phyloP scores from a whole-genome alignment of 2,888 invertebrate genomes.

The Leptothorax acervorum region DNA sequence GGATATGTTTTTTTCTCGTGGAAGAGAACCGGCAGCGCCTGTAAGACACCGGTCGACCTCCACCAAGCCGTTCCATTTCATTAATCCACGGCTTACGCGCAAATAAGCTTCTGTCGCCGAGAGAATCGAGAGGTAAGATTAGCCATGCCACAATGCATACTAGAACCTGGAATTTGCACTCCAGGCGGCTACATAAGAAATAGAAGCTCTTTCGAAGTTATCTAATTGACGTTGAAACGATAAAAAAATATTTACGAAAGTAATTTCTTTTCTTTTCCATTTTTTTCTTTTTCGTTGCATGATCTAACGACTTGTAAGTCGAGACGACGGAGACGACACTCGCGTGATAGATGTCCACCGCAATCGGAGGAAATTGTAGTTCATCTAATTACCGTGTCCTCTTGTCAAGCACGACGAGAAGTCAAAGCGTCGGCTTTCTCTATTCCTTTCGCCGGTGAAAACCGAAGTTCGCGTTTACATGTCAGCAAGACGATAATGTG shows the following conservation, averaged over 20 bases:
- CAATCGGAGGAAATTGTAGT: slow-evolving; percentile 44
- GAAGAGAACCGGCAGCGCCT: slow-evolving; percentile 31
- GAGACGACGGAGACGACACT: neutral
- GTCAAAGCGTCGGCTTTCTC: slow-evolving; percentile 55
- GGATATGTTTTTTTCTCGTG: neutral
- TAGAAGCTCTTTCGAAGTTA: neutral
- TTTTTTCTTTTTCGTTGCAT: neutral
- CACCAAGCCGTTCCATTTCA: slow-evolving; percentile 40
- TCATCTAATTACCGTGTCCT: slow-evolving; percentile 51
- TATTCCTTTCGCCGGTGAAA: slow-evolving; percentile 55
- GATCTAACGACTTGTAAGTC: neutral
- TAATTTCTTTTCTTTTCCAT: neutral
- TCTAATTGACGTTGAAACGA: neutral
- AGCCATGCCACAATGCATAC: neutral
- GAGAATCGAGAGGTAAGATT: neutral
- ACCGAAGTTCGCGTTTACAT: slow-evolving; percentile 17
- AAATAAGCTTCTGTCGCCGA: slow-evolving; percentile 8
- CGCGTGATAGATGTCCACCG: neutral
- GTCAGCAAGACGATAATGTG: neutral
- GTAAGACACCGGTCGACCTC: slow-evolving; percentile 52
- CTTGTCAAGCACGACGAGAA: slow-evolving; percentile 58
- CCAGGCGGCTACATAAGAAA: neutral
- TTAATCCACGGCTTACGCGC: slow-evolving; percentile 2
- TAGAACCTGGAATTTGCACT: neutral
- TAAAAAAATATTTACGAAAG: neutral